A percentile compares a stretch with the other conserved stretches of the same genome.
Evolutionary conservation across 2,797 vertebrate genomes (phyloP).

Genomic region (Onychomys arenicola): DNA sequence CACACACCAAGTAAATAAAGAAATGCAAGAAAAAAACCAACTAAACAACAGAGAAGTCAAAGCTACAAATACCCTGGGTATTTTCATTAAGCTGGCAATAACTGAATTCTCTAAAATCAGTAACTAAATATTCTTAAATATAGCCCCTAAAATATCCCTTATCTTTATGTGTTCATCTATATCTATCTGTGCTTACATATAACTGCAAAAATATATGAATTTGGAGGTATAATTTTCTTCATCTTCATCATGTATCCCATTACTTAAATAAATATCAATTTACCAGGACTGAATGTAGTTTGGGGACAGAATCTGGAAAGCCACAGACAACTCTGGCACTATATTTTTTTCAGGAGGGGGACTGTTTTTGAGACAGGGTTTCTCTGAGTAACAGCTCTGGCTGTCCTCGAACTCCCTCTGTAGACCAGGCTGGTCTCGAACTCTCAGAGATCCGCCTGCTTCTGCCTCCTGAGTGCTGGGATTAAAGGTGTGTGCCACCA

Average conservation of each 20-base stretch:
- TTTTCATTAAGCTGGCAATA: not conserved
- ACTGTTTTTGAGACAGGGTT: not conserved
- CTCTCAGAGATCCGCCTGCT: not conserved
- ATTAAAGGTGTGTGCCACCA: not conserved
- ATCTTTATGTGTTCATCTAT: not conserved
- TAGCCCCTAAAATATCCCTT: not conserved
- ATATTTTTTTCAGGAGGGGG: not conserved
- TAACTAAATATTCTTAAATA: not conserved
- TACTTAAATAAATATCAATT: not conserved
- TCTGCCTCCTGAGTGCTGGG: not conserved
- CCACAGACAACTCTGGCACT: not conserved
- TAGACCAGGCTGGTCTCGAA: not conserved
- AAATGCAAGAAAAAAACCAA: not conserved
- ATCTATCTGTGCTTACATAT: not conserved
- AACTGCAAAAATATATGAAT: not conserved
- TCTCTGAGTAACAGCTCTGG: not conserved
- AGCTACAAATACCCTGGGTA: not conserved
- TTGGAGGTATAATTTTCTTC: not conserved
- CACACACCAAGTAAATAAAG: not conserved
- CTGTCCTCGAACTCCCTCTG: not conserved
- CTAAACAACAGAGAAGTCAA: not conserved
- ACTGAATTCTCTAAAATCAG: not conserved
- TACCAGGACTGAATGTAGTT: not conserved
- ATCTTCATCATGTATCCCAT: not conserved
- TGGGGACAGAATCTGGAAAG: not conserved